A percentile compares a stretch with the other conserved stretches of the same genome.
phyloP scores from a whole-genome alignment of 2,797 vertebrate genomes.

The Fistularia commersonii region DNA sequence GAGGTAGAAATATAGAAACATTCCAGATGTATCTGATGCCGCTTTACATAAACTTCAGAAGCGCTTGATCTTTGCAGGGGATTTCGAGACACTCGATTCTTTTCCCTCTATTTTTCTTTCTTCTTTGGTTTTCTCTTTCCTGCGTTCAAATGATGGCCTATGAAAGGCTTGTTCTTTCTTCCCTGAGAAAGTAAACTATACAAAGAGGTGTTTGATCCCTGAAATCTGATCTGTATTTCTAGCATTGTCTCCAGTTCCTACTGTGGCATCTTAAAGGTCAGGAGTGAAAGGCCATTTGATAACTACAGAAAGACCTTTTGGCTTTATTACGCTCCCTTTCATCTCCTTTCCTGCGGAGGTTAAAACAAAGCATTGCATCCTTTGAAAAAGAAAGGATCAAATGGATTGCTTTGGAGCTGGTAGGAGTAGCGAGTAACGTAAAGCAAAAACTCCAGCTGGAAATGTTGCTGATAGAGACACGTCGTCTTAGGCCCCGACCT shows the following conservation, averaged over 20 bases:
- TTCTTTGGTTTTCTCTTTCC: conserved; percentile 35
- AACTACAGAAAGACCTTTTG: conserved; percentile 76
- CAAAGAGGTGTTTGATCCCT: conserved; percentile 74
- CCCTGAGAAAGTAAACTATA: conserved; percentile 61
- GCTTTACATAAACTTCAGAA: conserved; percentile 24
- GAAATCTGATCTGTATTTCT: conserved; percentile 74
- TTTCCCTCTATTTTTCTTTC: conserved; percentile 27
- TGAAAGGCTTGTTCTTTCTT: conserved; percentile 66
- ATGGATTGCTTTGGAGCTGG: conserved; percentile 63
- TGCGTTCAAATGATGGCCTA: conserved; percentile 43
- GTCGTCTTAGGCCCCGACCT: conserved; percentile 63
- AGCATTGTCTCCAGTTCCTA: conserved; percentile 75
- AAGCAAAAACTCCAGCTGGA: conserved; percentile 56
- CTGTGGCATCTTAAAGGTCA: conserved; percentile 82
- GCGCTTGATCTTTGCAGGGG: conserved; percentile 43
- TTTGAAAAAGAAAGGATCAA: conserved; percentile 69
- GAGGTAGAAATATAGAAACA: conserved; percentile 42
- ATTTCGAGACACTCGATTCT: conserved; percentile 46
- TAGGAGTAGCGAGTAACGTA: not conserved
- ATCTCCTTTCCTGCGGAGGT: conserved; percentile 72
- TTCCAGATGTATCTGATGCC: conserved; percentile 20
- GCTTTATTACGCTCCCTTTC: conserved; percentile 76
- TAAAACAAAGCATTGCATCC: conserved; percentile 75
- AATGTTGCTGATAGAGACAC: conserved; percentile 62
- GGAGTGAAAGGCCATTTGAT: conserved; percentile 81